Percentiles rank a stretch among this genome's conserved stretches.
Evolutionary conservation across 2,888 invertebrate genomes (phyloP).

Genomic region (Hirtodrosophila cameraria): DNA sequence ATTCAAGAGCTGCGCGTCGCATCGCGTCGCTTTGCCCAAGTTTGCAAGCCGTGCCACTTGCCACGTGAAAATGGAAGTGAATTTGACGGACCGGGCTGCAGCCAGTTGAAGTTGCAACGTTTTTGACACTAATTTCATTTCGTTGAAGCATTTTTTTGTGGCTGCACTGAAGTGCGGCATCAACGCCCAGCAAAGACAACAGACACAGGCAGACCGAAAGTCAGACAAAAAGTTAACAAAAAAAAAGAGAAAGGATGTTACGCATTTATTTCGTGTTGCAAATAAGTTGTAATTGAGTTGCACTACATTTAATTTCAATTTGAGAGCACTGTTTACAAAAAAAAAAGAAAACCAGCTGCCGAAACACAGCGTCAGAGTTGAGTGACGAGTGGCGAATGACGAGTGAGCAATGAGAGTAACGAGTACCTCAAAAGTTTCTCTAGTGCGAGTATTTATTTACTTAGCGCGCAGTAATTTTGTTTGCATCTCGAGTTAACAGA

Average conservation of each 20-base stretch:
- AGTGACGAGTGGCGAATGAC: slow-evolving; percentile 9
- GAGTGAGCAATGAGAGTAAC: slow-evolving; percentile 6
- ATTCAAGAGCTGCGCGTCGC: slow-evolving; percentile 49
- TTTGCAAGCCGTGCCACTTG: slow-evolving; percentile 14
- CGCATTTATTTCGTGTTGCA: slow-evolving; percentile 32
- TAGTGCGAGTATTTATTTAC: slow-evolving; percentile 59
- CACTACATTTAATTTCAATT: slow-evolving; percentile 70
- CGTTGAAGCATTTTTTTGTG: slow-evolving; percentile 56
- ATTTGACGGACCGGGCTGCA: slow-evolving; percentile 35
- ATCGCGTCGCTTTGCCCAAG: slow-evolving; percentile 27
- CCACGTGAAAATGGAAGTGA: slow-evolving; percentile 46
- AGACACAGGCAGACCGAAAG: not conserved
- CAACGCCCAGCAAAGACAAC: slow-evolving; percentile 6
- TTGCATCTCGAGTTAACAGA: slow-evolving; percentile 46
- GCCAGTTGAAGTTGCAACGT: slow-evolving; percentile 60
- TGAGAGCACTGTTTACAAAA: slow-evolving; percentile 16
- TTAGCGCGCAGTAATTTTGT: slow-evolving; percentile 58
- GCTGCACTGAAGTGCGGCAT: slow-evolving; percentile 40
- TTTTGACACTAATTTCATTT: slow-evolving; percentile 81
- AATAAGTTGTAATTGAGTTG: slow-evolving; percentile 65
- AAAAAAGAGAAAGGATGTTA: slow-evolving; percentile 17
- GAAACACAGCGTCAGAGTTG: not conserved
- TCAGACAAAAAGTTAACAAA: not conserved
- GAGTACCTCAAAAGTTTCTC: slow-evolving; percentile 31
- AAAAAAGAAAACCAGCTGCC: slow-evolving; percentile 5